Base-by-base conservation (phyloP, 2,888 invertebrate species). In the Drosophila villosipedis region DNA sequence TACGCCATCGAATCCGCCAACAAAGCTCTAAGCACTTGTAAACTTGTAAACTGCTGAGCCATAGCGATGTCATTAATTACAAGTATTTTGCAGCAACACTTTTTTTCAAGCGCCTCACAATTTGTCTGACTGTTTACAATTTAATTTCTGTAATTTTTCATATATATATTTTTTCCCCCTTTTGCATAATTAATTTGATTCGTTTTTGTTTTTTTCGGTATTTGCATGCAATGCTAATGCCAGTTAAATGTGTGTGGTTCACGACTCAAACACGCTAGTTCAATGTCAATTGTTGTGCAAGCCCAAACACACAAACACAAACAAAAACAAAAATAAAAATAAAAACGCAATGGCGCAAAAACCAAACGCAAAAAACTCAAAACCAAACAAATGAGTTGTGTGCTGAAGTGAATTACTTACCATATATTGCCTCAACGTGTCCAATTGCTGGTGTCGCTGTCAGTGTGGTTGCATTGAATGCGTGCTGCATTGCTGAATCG, bases 1-100 rank as follows among this genome's bases (percentile, higher is more conserved):
- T 89, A 75, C 83, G 81, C 84, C 82, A 72, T 64, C 78, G 55
- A 33, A 14, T 39, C 52, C 43, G 31, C 30, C 43, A 59, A 57
- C 39, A 30, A 22, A 41, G 54, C 22, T 35, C 64, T 28, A 28
- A 54, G 55, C 75, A 86, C 87, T 87, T 69, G 69, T 55, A 74
- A 89, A 77, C 63, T 82, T 68, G 72, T 53, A 76, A 85, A 80
- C 66, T 82, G 85, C 85, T 85, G 85, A 85, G 85, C 84, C 88
- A 85, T 82, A 68, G 79, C 78, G 53, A 22, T 64, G 72, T 82
- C 84, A 85, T 85, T 89, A 85, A 89, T 89, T 87, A 76, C 69
- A 58, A 75, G 52, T 75, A 69, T 65, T 85, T 73, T 67, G 61
- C 67, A 30, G 57, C 54, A 54, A 25, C 53, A 64, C 52, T 67